These are phyloP conservation scores for Dicaeum eximium DNA, from an alignment of 2,113 vertebrate species.

Conservation along the genomic window DNA sequence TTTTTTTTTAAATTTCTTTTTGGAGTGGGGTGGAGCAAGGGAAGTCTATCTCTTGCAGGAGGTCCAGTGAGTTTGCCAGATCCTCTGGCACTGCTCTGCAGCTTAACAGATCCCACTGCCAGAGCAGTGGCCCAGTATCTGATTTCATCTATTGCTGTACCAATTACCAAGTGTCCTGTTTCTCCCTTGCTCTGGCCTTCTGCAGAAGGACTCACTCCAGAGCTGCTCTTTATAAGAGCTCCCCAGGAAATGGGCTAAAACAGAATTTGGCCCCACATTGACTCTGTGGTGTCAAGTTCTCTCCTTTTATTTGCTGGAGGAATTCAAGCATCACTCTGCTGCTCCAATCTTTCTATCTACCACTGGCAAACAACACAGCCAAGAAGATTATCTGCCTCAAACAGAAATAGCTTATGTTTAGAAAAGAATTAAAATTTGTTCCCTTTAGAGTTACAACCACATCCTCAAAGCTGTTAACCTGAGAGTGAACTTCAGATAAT, in stretches of 20 bases:
- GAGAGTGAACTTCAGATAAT: slow-evolving; percentile 66
- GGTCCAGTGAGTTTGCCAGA: not conserved
- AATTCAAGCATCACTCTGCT: slow-evolving; percentile 39
- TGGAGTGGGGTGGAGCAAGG: not conserved
- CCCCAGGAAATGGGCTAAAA: not conserved
- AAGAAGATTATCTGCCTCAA: slow-evolving; percentile 59
- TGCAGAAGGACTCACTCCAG: not conserved
- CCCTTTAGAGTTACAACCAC: slow-evolving; percentile 57
- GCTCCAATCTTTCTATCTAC: slow-evolving; percentile 29
- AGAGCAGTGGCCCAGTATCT: not conserved
- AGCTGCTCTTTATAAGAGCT: not conserved
- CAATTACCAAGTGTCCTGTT: not conserved
- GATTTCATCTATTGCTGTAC: not conserved
- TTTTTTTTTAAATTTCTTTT: not conserved
- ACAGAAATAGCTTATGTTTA: slow-evolving; percentile 65
- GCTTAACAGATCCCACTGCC: not conserved
- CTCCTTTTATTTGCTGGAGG: not conserved
- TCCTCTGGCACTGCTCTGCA: not conserved
- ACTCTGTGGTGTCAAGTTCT: not conserved
- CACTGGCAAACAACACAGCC: not conserved
- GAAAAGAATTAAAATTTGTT: slow-evolving; percentile 66
- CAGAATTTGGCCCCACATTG: not conserved
- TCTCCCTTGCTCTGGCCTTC: not conserved
- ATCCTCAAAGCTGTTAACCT: slow-evolving; percentile 70
- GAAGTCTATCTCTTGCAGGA: not conserved